These are phyloP conservation scores for Sardinella longiceps DNA, from an alignment of 2,797 vertebrate species.

Conservation along the genomic window DNA sequence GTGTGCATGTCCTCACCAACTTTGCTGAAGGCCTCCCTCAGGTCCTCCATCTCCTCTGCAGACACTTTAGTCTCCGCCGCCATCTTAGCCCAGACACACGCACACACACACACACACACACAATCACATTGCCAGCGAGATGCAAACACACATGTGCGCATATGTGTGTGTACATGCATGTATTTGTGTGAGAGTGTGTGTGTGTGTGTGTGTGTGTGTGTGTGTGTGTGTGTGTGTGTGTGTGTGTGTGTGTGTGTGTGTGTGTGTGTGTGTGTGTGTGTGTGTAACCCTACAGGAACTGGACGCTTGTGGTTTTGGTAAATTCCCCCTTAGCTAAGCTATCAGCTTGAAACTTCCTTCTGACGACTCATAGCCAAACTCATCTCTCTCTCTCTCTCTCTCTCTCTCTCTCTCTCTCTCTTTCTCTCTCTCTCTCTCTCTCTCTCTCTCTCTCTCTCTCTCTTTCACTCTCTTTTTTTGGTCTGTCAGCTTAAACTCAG, in stretches of 20 bases:
- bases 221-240: no score
- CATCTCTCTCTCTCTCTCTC: no score
- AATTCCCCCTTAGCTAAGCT: not conserved
- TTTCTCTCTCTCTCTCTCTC: no score
- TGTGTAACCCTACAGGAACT: not conserved
- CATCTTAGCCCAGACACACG: conserved; percentile 61
- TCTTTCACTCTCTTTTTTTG: no score
- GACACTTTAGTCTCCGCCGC: conserved; percentile 53
- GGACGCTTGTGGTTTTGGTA: not conserved
- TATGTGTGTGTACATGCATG: not conserved
- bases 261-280: not conserved
- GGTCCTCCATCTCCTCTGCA: conserved; percentile 86
- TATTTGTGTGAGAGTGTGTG: not conserved
- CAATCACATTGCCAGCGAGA: not conserved
- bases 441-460: no score
- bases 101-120: not conserved
- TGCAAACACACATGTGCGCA: not conserved
- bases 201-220: no score
- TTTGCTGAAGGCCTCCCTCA: conserved; percentile 89
- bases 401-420: no score
- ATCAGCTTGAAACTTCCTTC: not conserved
- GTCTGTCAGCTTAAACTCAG: not conserved
- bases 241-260: no score
- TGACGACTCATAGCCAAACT: not conserved
- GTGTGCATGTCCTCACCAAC: conserved; percentile 77